phyloP scores from a whole-genome alignment of 2,113 vertebrate genomes.

The Carlito syrichta region DNA sequence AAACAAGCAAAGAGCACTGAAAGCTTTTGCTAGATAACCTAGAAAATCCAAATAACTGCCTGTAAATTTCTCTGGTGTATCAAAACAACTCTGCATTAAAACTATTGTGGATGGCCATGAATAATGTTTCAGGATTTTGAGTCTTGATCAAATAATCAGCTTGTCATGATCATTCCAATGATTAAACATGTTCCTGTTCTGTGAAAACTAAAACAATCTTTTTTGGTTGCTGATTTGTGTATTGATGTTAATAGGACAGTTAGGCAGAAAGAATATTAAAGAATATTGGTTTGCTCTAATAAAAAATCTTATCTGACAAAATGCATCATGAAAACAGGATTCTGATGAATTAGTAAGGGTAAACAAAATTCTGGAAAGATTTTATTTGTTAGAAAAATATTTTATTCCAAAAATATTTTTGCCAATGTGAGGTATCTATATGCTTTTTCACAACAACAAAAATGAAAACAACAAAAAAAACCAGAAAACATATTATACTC shows the following conservation, averaged over 20 bases:
- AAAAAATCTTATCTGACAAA: neutral
- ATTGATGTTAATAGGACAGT: neutral
- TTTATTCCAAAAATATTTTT: neutral
- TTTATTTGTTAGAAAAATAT: constrained; percentile 5
- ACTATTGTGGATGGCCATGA: neutral
- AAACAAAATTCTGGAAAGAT: neutral
- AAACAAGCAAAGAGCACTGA: neutral
- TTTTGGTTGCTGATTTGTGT: neutral
- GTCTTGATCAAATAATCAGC: neutral
- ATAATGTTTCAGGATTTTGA: neutral
- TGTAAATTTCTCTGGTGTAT: neutral
- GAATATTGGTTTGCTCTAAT: neutral
- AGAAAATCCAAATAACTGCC: neutral
- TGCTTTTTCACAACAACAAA: neutral
- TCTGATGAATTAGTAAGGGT: neutral
- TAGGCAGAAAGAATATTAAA: neutral
- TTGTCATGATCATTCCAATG: neutral
- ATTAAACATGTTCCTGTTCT: neutral
- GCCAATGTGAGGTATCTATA: neutral
- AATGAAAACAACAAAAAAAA: too few relatives aligned
- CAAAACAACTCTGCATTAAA: neutral
- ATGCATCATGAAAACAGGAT: neutral
- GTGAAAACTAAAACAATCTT: neutral
- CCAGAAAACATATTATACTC: too few relatives aligned
- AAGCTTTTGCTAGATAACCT: neutral